These are phyloP conservation scores for Brachirus orientalis DNA, from an alignment of 2,113 vertebrate species.

Conservation along the genomic window DNA sequence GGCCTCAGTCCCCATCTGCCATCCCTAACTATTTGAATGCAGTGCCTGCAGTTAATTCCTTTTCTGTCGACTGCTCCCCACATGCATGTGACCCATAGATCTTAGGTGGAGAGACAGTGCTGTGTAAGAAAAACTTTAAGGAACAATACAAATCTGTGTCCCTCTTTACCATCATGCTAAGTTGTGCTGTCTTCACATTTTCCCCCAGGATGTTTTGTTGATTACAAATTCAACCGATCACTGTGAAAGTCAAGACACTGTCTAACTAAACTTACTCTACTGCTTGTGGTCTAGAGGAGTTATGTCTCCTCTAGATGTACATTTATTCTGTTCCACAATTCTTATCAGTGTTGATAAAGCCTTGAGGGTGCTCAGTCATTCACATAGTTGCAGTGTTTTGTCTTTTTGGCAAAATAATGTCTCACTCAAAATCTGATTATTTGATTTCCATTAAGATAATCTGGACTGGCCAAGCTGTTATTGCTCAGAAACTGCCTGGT, in stretches of 20 bases:
- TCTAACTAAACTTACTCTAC: too few species aligned
- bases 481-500: constrained; percentile 15
- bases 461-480: constrained; percentile 26
- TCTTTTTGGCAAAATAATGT: constrained; percentile 55
- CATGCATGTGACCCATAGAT: constrained; percentile 14
- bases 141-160: constrained; percentile 5
- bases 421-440: constrained; percentile 63
- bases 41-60: constrained; percentile 38
- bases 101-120: constrained; percentile 9
- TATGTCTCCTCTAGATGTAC: neutral
- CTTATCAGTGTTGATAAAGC: constrained; percentile 46
- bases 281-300: too few species aligned
- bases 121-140: neutral
- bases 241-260: neutral
- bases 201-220: neutral
- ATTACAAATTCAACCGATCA: neutral
- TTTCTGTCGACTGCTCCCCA: constrained; percentile 29
- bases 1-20: constrained; percentile 62
- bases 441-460: constrained; percentile 66
- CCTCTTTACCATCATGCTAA: constrained; percentile 25
- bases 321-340: constrained; percentile 12
- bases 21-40: constrained; percentile 25
- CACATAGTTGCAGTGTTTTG: constrained; percentile 29
- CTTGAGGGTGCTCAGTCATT: constrained; percentile 13
- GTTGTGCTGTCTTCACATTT: neutral